Evolutionary conservation across 2,113 vertebrate species (phyloP), one percentile per base, ranked within the genome.

Genomic region (Stictonetta naevosa): DNA sequence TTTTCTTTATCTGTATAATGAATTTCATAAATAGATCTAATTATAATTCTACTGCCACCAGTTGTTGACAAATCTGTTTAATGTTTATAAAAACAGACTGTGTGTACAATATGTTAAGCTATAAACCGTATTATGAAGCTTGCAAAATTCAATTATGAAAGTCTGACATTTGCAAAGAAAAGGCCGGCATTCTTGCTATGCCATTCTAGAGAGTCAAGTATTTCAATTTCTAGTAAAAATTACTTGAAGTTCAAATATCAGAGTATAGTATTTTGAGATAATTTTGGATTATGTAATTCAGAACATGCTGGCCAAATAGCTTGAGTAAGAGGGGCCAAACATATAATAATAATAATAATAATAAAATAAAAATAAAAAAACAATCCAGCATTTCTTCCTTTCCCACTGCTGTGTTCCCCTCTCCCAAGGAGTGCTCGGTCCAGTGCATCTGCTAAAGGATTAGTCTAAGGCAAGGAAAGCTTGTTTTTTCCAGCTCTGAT

Each of bases 21-120:
- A 95, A 95, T 90, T 94, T 95, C 79, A 97, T 60, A 95, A 94
- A 93, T n/a, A 94, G 67, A 94, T 26, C 52, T 76, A 96, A 97
- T 97, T 92, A 90, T n/a, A 96, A 96, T 95, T 96, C 62, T 92
- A 90, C 84, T 96, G 84, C n/a, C 62, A 95, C 75, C 67, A 93
- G 69, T 88, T 95, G 86, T 87, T 97, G 90, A 95, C 73, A 95
- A 92, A 95, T 95, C 40, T 81, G 15, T 95, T 94, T 90, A 87
- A 94, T 84, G 75, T 94, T 96, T 97, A 46, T 48, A 92, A 85
- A 93, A 97, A 96, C 20, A 86, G 58, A 86, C 34, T 82, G 44
- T 86, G 20, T 73, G 88, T 60, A 96, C 76, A 97, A 55, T 86
- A 94, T 48, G 73, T 84, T 81, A 91, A 1, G 1, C 38, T 42